Conservation (phyloP, 2,113 vertebrate species). For the Zingel zingel region DNA sequence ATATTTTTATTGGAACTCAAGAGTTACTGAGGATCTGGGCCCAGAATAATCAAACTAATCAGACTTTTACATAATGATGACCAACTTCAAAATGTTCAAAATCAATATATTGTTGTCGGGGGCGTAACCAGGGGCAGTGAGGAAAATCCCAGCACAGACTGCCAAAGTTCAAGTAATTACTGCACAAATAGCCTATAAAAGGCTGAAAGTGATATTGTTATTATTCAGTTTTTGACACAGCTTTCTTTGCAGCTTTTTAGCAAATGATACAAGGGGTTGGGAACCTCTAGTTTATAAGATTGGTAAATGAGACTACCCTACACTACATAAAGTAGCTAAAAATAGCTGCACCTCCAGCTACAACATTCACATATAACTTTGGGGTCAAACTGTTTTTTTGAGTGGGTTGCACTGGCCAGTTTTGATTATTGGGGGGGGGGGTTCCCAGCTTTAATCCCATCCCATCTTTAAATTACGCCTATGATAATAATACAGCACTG, state of each 20-base stretch:
- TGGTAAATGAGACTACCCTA: not conserved
- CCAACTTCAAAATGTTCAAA: not conserved
- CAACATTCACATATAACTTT: too few species aligned
- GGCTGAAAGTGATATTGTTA: not conserved
- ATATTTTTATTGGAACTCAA: not conserved
- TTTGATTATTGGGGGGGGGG: too few species aligned
- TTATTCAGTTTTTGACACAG: not conserved
- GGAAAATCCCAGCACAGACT: not conserved
- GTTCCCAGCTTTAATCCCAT: too few species aligned
- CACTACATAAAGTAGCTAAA: too few species aligned
- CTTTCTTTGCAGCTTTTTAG: not conserved
- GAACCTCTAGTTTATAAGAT: too few species aligned
- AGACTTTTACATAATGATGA: not conserved
- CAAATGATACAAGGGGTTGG: not conserved
- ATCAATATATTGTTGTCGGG: not conserved
- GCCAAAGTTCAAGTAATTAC: not conserved
- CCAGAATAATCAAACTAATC: not conserved
- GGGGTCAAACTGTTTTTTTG: too few species aligned
- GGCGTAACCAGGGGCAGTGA: not conserved
- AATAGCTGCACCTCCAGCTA: too few species aligned
- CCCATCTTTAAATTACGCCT: too few species aligned
- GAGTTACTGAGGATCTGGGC: not conserved
- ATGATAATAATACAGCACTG: not conserved
- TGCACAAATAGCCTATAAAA: not conserved
- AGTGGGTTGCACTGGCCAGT: too few species aligned